Base-by-base conservation (phyloP, 2,113 vertebrate species). In the Seriola dumerili region DNA sequence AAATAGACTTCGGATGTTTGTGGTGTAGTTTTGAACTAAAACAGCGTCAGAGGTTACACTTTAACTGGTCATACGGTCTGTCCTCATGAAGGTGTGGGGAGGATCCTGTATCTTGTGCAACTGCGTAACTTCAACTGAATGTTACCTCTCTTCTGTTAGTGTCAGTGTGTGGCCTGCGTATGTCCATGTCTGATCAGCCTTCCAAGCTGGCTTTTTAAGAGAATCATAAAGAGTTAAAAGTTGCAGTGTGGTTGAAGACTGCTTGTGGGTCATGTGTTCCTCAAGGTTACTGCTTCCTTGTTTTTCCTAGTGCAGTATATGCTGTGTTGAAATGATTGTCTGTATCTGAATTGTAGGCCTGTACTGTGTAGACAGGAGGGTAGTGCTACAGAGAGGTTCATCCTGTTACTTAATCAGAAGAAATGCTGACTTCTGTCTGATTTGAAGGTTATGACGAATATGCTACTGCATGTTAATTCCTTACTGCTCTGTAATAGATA, bases 381-480 rank as follows among this genome's bases (percentile, higher is more conserved):
- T 29, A 14, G 64, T 5, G 21, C 38, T 36, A 2, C 7, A 16
- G 6, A 2, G 29, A 54, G 48, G 6, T 77, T 81, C 25, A 81
- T 59, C 54, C 42, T 86, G 1, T 76, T 55, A 76, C 4, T 58
- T 76, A 3, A 72, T 80, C 63, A 69, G 59, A 69, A 48, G n/a
- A 86, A 82, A 44, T 11, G 78, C 78, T 85, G 78, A 87, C 62
- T 32, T 58, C 38, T 19, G 29, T 38, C 17, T 46, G 4, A 46
- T 46, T 64, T 64, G 19, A 6, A 75, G 66, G 23, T 21, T 64
- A 52, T 6, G 40, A 2, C 59, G n/a, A 7, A 46, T 21, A 23
- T 29, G 0, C 14, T n/a, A 21, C 71, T 34, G 36, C 9, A 0
- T 34, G 21, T 61, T 40, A 44, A 57, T 50, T 29, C 71, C 14